These are phyloP conservation scores for Fregata magnificens DNA, from an alignment of 2,113 vertebrate species.

Conservation along the genomic window DNA sequence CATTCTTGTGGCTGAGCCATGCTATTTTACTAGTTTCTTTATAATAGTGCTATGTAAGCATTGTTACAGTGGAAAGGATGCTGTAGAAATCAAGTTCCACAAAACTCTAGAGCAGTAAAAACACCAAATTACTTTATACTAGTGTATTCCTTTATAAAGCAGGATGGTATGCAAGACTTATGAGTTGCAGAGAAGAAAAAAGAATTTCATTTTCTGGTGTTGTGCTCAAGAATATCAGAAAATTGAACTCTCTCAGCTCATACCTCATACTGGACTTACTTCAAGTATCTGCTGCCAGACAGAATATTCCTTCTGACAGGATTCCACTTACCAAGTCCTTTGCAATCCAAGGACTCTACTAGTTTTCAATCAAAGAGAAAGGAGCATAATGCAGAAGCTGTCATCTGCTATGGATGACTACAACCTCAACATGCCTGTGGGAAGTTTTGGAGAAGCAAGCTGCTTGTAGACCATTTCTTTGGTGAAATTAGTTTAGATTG, in stretches of 20 bases:
- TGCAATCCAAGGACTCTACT: background rate
- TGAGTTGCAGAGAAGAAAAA: background rate
- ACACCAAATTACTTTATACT: background rate
- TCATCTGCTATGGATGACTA: background rate
- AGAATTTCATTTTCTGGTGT: background rate
- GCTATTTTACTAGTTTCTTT: background rate
- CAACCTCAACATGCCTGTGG: background rate
- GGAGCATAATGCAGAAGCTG: background rate
- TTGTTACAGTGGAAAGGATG: background rate
- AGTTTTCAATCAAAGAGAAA: slow-evolving; percentile 25
- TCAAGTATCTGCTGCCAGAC: background rate
- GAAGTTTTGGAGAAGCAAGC: background rate
- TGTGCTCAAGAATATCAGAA: background rate
- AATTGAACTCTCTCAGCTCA: background rate
- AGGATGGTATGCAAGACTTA: background rate
- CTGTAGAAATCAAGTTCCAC: background rate
- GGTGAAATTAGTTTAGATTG: background rate
- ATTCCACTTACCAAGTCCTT: background rate
- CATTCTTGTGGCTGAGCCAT: background rate
- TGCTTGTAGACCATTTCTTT: background rate
- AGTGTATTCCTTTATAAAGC: background rate
- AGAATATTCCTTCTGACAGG: slow-evolving; percentile 51
- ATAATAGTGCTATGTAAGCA: background rate
- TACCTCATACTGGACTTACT: background rate
- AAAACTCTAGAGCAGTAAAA: background rate